phyloP scores from a whole-genome alignment of 2,113 vertebrate genomes.

The Struthidea cinerea region DNA sequence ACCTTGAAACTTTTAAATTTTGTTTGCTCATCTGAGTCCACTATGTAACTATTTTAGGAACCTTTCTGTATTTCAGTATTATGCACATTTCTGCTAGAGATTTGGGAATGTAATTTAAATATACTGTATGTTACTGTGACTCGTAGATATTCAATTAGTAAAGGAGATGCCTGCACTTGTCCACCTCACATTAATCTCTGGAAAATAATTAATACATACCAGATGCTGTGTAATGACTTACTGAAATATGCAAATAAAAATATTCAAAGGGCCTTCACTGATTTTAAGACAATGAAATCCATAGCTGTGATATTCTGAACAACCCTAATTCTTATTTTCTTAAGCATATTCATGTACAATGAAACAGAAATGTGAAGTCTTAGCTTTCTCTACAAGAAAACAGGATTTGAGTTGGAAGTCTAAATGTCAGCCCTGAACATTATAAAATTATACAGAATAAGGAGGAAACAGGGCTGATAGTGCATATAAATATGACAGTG shows the following conservation, averaged over 20 bases:
- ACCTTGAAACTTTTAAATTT: not conserved
- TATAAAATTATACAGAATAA: slow-evolving; percentile 68
- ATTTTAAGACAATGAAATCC: not conserved
- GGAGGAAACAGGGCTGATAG: slow-evolving; percentile 65
- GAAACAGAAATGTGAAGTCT: not conserved
- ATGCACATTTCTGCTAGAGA: not conserved
- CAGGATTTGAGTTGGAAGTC: slow-evolving; percentile 35
- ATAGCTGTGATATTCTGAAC: not conserved
- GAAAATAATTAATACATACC: slow-evolving; percentile 23
- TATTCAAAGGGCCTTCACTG: not conserved
- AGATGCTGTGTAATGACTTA: not conserved
- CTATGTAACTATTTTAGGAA: not conserved
- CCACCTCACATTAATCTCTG: not conserved
- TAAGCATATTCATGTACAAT: not conserved
- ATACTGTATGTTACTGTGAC: not conserved
- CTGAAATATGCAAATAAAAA: not conserved
- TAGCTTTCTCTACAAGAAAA: slow-evolving; percentile 19
- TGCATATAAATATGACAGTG: slow-evolving; percentile 71
- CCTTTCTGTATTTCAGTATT: not conserved
- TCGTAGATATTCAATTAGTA: not conserved
- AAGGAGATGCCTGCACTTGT: not conserved
- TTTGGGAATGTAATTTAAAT: not conserved
- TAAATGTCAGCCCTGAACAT: slow-evolving; percentile 64
- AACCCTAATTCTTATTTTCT: not conserved
- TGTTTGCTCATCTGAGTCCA: not conserved